Evolutionary conservation across 2,113 vertebrate genomes (phyloP).

Genomic region (Anas platyrhynchos): DNA sequence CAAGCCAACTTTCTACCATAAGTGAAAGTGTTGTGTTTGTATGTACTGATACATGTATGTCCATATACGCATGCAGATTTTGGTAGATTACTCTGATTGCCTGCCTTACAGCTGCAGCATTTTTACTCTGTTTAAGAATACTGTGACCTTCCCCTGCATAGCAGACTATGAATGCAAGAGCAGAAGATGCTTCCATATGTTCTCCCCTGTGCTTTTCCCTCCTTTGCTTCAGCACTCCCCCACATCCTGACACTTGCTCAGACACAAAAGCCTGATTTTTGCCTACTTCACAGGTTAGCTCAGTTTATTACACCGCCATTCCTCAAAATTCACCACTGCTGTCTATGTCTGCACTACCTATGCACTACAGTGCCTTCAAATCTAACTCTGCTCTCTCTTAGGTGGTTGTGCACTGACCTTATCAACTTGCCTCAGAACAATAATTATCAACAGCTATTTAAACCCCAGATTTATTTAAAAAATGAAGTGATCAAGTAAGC

Average conservation of each 20-base stretch:
- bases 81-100: neutral
- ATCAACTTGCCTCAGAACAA: neutral
- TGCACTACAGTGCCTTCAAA: neutral
- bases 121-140: neutral
- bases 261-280: slow-evolving; percentile 2
- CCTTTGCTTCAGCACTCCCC: neutral
- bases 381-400: neutral
- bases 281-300: neutral
- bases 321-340: neutral
- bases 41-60: neutral
- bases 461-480: slow-evolving; percentile 47
- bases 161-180: neutral
- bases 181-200: neutral
- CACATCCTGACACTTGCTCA: neutral
- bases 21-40: neutral
- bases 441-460: slow-evolving; percentile 41
- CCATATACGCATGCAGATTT: neutral
- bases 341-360: neutral
- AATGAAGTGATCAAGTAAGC: neutral
- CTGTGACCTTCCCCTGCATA: neutral
- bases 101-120: neutral
- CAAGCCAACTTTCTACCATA: neutral
- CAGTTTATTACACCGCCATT: neutral
- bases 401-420: slow-evolving; percentile 51
- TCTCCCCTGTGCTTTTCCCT: slow-evolving; percentile 14